phyloP scores from a whole-genome alignment of 2,113 vertebrate genomes.

The Terrapene triunguis region DNA sequence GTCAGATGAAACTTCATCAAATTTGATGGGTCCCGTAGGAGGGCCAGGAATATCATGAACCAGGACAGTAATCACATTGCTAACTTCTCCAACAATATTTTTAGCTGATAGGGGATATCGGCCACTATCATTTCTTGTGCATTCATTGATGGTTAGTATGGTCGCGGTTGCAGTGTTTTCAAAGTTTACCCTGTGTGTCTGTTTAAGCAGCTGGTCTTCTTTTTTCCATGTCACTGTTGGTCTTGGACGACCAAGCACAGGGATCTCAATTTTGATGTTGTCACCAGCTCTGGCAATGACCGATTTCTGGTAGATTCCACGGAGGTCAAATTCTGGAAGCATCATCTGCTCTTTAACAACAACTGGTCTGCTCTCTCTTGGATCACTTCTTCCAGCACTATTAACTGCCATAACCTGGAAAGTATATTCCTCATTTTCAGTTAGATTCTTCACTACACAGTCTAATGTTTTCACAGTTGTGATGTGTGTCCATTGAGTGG shows the following conservation, averaged over 20 bases:
- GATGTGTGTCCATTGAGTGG: slow-evolving; percentile 93
- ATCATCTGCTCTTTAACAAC: slow-evolving; percentile 91
- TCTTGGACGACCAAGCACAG: slow-evolving; percentile 93
- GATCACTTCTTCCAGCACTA: slow-evolving; percentile 92
- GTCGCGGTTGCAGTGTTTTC: slow-evolving; percentile 92
- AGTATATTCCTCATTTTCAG: slow-evolving; percentile 95
- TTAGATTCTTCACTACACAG: slow-evolving; percentile 92
- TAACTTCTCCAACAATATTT: slow-evolving; percentile 94
- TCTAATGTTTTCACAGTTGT: slow-evolving; percentile 92
- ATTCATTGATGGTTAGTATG: slow-evolving; percentile 91
- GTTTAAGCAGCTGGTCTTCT: slow-evolving; percentile 88
- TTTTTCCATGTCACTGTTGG: slow-evolving; percentile 96
- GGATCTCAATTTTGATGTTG: slow-evolving; percentile 97
- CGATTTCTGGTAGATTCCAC: slow-evolving; percentile 93
- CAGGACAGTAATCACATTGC: slow-evolving; percentile 90
- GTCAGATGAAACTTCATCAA: slow-evolving; percentile 93
- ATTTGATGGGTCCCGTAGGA: slow-evolving; percentile 94
- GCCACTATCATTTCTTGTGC: slow-evolving; percentile 89
- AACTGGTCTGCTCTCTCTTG: slow-evolving; percentile 92
- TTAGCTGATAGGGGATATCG: slow-evolving; percentile 90
- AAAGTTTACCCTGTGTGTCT: slow-evolving; percentile 91
- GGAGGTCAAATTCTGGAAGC: slow-evolving; percentile 93
- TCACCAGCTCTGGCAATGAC: slow-evolving; percentile 95
- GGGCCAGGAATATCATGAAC: slow-evolving; percentile 97
- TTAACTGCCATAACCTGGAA: slow-evolving; percentile 98